These are phyloP conservation scores for Leucania comma DNA, from an alignment of 2,888 invertebrate genomes.

Conservation along the genomic window DNA sequence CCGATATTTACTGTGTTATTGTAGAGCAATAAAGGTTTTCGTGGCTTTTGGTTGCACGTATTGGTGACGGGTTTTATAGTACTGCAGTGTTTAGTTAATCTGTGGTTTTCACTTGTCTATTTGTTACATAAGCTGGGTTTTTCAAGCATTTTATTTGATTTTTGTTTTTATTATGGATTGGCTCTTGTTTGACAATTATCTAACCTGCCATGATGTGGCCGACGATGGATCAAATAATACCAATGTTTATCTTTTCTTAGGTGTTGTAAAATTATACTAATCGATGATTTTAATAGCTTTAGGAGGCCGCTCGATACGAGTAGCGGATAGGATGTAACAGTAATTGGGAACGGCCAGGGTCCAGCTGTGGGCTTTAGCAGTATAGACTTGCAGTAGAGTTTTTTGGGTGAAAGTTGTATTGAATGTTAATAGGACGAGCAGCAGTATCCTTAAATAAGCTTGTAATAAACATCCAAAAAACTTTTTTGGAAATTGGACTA, in stretches of 20 bases:
- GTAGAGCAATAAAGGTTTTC: conserved; percentile 53
- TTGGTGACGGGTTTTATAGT: conserved; percentile 15
- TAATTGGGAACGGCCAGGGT: too few species aligned
- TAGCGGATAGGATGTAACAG: background rate
- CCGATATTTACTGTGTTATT: conserved; percentile 61
- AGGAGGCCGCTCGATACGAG: background rate
- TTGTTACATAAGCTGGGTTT: background rate
- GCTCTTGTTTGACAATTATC: too few species aligned
- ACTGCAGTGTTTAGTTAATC: background rate
- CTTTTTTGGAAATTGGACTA: too few species aligned
- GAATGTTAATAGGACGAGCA: too few species aligned
- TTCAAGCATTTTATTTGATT: background rate
- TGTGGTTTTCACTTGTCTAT: background rate
- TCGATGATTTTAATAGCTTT: background rate
- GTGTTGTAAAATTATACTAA: too few species aligned
- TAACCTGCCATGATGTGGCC: too few species aligned
- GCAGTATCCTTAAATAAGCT: too few species aligned
- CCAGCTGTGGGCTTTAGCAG: too few species aligned
- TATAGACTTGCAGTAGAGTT: too few species aligned
- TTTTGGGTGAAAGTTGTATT: too few species aligned
- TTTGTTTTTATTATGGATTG: too few species aligned
- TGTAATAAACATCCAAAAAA: too few species aligned
- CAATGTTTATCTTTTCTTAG: background rate
- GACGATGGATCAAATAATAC: background rate
- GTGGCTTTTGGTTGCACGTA: conserved; percentile 17